phyloP scores from a whole-genome alignment of 2,797 vertebrate genomes.

The Coendou prehensilis region DNA sequence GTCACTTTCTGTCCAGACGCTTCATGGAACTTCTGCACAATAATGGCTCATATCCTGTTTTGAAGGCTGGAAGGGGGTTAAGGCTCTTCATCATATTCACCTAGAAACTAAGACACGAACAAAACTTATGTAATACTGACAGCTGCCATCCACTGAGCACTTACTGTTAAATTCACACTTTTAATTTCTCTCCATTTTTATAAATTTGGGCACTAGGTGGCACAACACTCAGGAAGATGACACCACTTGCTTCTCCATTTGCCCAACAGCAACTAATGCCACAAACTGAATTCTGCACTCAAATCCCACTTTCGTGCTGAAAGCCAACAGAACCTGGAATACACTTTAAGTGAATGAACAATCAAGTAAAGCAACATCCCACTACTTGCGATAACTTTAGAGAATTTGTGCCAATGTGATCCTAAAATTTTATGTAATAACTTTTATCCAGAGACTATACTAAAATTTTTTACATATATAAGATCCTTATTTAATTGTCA shows the following conservation, averaged over 20 bases:
- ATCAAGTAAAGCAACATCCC: neutral
- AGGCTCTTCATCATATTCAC: neutral
- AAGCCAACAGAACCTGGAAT: neutral
- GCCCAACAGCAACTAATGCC: neutral
- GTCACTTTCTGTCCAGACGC: neutral
- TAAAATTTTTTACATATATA: neutral
- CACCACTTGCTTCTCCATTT: neutral
- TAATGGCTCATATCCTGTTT: neutral
- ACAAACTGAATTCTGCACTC: neutral
- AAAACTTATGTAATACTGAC: neutral
- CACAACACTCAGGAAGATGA: neutral
- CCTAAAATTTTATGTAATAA: conserved; percentile 4
- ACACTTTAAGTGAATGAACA: neutral
- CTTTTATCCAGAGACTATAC: conserved; percentile 81
- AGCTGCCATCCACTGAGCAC: neutral
- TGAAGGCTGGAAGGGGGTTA: neutral
- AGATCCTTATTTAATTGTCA: conserved; percentile 44
- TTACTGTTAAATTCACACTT: neutral
- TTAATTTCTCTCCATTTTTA: neutral
- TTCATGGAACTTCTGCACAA: neutral
- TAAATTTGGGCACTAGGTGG: neutral
- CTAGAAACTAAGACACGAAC: neutral
- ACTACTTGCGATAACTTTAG: conserved; percentile 6
- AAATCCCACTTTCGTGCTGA: neutral
- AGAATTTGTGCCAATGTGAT: neutral